Conservation (phyloP, 2,113 vertebrate species). For the Ammospiza caudacuta region DNA sequence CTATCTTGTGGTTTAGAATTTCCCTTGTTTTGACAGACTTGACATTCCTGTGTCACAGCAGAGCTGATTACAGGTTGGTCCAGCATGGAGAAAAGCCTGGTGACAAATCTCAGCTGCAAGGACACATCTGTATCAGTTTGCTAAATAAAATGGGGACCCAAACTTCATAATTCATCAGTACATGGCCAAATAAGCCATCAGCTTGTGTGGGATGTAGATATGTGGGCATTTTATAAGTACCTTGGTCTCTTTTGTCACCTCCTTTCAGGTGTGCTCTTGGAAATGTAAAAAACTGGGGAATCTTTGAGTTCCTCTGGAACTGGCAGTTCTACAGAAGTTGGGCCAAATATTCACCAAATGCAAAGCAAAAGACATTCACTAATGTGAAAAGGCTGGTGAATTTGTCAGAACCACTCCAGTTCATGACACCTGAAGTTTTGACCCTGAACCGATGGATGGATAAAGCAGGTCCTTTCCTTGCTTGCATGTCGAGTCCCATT, state of each 20-base stretch:
- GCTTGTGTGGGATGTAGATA: background rate
- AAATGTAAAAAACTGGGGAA: accelerated
- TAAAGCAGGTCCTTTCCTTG: background rate
- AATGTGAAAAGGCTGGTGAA: background rate
- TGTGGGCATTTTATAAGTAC: background rate
- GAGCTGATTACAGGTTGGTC: background rate
- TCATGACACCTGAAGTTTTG: background rate
- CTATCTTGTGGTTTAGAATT: background rate
- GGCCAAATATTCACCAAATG: background rate
- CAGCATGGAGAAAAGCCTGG: background rate
- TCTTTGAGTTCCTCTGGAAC: background rate
- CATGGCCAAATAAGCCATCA: background rate
- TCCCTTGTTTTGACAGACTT: background rate
- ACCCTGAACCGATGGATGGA: too few relatives aligned
- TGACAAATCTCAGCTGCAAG: background rate
- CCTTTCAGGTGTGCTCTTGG: background rate
- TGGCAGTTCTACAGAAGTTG: background rate
- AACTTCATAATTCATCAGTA: background rate
- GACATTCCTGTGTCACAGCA: background rate
- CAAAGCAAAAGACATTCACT: background rate
- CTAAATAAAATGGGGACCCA: accelerated
- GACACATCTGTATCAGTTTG: background rate
- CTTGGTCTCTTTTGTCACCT: background rate
- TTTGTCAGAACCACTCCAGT: background rate
- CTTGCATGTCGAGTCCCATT: background rate